These are phyloP conservation scores for Troides oblongomaculatus DNA, from an alignment of 2,888 invertebrate species.

Conservation along the genomic window DNA sequence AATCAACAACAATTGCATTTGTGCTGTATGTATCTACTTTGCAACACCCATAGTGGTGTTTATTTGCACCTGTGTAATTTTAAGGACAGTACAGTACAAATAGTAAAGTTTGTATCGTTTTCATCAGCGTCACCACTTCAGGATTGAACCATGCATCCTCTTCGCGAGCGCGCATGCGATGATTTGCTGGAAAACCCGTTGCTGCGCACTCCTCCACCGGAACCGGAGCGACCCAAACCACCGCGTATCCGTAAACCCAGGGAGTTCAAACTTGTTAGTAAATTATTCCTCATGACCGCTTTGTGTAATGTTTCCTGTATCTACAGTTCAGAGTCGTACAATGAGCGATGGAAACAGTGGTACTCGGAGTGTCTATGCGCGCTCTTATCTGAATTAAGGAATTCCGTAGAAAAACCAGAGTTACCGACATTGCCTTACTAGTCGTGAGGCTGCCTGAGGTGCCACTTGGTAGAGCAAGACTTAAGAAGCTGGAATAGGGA, in stretches of 20 bases:
- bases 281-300: neutral
- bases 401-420: too few relatives aligned
- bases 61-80: neutral
- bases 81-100: too few relatives aligned
- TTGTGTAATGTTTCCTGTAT: too few relatives aligned
- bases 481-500: too few relatives aligned
- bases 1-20: neutral
- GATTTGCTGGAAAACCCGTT: conserved; percentile 55
- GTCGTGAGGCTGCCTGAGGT: too few relatives aligned
- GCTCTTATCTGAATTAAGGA: too few relatives aligned
- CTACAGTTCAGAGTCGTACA: too few relatives aligned
- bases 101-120: neutral
- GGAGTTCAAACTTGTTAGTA: conserved; percentile 61
- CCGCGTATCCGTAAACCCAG: conserved; percentile 59
- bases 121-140: neutral
- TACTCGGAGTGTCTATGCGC: too few relatives aligned
- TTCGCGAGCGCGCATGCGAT: conserved; percentile 57
- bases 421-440: too few relatives aligned
- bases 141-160: conserved; percentile 54
- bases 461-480: too few relatives aligned
- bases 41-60: neutral
- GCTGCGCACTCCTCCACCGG: conserved; percentile 62
- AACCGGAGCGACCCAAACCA: conserved; percentile 59
- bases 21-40: neutral
- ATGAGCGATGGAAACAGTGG: too few relatives aligned